Percentiles rank a stretch among this genome's conserved stretches.
phyloP scores from a whole-genome alignment of 2,113 vertebrate genomes.

The Telmatochromis brichardi region DNA sequence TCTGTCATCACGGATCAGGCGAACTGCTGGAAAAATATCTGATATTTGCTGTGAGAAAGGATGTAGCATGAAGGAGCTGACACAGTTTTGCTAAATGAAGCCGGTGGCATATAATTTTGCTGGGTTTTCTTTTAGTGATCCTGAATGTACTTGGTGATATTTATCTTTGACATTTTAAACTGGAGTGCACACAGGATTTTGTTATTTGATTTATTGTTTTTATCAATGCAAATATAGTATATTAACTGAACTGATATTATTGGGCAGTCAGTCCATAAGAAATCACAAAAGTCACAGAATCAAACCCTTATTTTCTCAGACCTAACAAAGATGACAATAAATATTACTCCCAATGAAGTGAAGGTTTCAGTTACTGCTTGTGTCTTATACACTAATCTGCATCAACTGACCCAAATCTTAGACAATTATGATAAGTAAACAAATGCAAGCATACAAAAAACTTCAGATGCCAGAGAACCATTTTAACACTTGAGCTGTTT shows the following conservation, averaged over 20 bases:
- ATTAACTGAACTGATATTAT: not conserved
- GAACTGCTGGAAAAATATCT: constrained; percentile 49
- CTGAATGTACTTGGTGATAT: not conserved
- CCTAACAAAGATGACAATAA: not conserved
- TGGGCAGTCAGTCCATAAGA: not conserved
- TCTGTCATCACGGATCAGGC: constrained; percentile 24
- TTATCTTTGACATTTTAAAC: too few species aligned
- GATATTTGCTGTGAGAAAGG: constrained; percentile 72
- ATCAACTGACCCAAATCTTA: not conserved
- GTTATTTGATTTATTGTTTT: not conserved
- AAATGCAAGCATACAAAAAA: not conserved
- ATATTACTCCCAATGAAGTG: not conserved
- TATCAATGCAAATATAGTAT: not conserved
- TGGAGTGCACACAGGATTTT: not conserved
- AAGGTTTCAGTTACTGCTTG: not conserved
- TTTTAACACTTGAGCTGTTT: not conserved
- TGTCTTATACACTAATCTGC: not conserved
- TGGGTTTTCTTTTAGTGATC: not conserved
- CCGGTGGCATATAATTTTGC: not conserved
- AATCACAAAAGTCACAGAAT: not conserved
- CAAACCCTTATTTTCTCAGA: not conserved
- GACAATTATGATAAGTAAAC: not conserved
- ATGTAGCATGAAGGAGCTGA: constrained; percentile 71
- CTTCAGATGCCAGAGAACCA: not conserved
- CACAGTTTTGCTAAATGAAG: constrained; percentile 63